These are phyloP conservation scores for Regulus satrapa DNA, from an alignment of 2,113 vertebrate species.

Conservation along the genomic window DNA sequence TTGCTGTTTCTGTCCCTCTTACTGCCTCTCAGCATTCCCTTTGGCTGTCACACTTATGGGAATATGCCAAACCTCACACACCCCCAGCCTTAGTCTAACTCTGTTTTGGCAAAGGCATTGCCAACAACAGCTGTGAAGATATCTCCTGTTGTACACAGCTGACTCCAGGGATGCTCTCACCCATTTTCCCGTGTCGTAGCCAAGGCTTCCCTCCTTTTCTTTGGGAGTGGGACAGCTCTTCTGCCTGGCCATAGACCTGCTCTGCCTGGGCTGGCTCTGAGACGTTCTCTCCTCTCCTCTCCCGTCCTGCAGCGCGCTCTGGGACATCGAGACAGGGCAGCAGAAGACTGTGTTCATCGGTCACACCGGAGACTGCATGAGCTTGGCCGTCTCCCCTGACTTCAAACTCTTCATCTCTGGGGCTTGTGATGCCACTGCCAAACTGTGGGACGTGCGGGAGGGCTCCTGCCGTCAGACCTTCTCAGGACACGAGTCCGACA, in stretches of 20 bases:
- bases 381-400: slow-evolving; percentile 89
- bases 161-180: neutral
- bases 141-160: neutral
- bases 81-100: neutral
- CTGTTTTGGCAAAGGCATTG: neutral
- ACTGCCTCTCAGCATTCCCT: neutral
- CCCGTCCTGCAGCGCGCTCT: slow-evolving; percentile 77
- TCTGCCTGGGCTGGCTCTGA: neutral
- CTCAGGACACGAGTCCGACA: slow-evolving; percentile 91
- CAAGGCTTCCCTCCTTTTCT: neutral
- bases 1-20: neutral
- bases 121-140: neutral
- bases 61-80: neutral
- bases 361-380: slow-evolving; percentile 97
- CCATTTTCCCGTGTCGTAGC: rapidly evolving
- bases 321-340: slow-evolving; percentile 96
- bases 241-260: neutral
- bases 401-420: slow-evolving; percentile 93
- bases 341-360: slow-evolving; percentile 90
- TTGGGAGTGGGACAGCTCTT: neutral
- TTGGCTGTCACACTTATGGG: neutral
- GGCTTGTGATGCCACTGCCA: slow-evolving; percentile 93
- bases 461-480: slow-evolving; percentile 92
- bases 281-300: neutral
- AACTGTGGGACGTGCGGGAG: slow-evolving; percentile 95